Conservation (phyloP, 2,113 vertebrate species). For the Platysteira castanea region DNA sequence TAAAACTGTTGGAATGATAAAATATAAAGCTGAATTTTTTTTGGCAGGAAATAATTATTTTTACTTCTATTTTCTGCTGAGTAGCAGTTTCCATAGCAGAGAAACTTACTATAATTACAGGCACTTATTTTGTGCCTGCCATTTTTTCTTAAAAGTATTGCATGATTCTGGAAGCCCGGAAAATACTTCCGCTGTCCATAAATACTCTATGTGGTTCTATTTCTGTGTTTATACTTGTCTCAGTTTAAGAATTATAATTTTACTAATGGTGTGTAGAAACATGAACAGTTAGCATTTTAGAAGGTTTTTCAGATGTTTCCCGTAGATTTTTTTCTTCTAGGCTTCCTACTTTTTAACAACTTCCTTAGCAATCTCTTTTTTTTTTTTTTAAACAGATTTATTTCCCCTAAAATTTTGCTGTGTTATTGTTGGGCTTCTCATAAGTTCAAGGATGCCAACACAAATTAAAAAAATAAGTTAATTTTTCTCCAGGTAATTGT, state of each 20-base stretch:
- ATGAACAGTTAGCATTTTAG: background rate
- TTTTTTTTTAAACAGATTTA: background rate
- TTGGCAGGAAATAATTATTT: conserved; percentile 29
- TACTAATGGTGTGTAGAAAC: background rate
- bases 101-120: background rate
- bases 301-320: background rate
- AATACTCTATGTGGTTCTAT: background rate
- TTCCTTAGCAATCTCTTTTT: background rate
- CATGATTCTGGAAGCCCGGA: background rate
- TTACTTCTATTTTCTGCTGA: background rate
- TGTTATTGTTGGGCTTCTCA: background rate
- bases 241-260: background rate
- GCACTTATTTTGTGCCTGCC: background rate
- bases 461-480: background rate
- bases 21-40: conserved; percentile 10
- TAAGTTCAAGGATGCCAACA: background rate
- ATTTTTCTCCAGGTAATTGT: background rate
- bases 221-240: background rate
- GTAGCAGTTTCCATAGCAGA: background rate
- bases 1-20: conserved; percentile 48
- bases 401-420: background rate
- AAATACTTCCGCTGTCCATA: background rate
- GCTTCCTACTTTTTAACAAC: background rate
- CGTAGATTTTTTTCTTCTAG: background rate
- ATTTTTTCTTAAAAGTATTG: background rate